These are phyloP conservation scores for Augiades crinisus DNA, from an alignment of 2,888 invertebrate species.

Conservation along the genomic window DNA sequence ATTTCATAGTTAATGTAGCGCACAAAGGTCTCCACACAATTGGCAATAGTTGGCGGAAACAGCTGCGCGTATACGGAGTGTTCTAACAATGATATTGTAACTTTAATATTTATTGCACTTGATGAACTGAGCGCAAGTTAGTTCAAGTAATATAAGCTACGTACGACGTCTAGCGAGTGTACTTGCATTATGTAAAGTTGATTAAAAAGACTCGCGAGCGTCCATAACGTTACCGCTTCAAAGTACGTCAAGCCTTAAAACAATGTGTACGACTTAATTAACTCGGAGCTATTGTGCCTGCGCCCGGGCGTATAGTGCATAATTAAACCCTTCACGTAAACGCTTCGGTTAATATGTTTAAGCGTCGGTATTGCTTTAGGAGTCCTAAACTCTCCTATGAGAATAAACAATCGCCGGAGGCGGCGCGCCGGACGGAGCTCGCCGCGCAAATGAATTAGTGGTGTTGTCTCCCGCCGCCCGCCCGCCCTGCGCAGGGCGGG, in stretches of 20 bases:
- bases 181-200: conserved; percentile 39
- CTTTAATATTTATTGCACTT: conserved; percentile 79
- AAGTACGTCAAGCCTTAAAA: conserved; percentile 64
- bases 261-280: conserved; percentile 75
- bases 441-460: conserved; percentile 76
- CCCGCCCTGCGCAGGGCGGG: conserved; percentile 40
- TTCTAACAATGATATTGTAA: conserved; percentile 75
- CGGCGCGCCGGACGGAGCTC: conserved; percentile 56
- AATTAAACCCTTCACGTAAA: conserved; percentile 76
- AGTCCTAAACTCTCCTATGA: conserved; percentile 79
- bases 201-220: conserved; percentile 56
- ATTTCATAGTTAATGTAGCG: conserved; percentile 64
- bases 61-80: conserved; percentile 58
- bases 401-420: conserved; percentile 70
- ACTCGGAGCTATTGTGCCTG: conserved; percentile 67
- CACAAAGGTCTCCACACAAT: conserved; percentile 71
- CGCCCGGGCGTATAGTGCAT: conserved; percentile 69
- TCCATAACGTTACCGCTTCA: conserved; percentile 59
- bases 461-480: conserved; percentile 46
- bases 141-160: conserved; percentile 45
- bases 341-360: conserved; percentile 77
- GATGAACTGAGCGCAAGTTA: conserved; percentile 63
- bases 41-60: conserved; percentile 68
- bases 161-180: conserved; percentile 38
- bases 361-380: conserved; percentile 75